Evolutionary conservation across 1,140 invertebrate genomes (phyloP).

Genomic region (Hyphantria cunea): DNA sequence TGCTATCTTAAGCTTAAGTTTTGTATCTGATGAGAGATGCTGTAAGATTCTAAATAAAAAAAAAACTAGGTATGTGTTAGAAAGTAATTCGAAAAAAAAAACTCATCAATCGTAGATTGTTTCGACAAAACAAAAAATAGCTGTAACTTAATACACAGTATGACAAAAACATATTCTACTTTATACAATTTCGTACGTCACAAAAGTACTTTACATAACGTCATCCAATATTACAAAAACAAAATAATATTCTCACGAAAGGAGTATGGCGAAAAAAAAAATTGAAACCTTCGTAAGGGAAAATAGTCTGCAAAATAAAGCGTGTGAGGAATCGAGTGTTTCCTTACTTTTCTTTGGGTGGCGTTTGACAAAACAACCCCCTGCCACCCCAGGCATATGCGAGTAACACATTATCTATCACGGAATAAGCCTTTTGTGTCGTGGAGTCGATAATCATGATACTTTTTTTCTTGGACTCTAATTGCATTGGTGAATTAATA

Average conservation of each 20-base stretch:
- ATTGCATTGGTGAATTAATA: too few species aligned
- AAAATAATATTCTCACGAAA: constrained; percentile 25
- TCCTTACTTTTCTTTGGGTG: constrained; percentile 47
- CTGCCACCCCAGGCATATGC: constrained; percentile 50
- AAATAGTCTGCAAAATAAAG: constrained; percentile 43
- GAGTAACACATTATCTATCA: constrained; percentile 77
- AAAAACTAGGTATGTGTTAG: too few species aligned
- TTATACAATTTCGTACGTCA: constrained; percentile 27
- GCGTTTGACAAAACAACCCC: constrained; percentile 72
- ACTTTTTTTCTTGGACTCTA: background rate
- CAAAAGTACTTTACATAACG: constrained; percentile 29
- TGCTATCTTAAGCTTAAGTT: too few species aligned
- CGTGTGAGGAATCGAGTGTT: constrained; percentile 38
- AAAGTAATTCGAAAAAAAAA: too few species aligned
- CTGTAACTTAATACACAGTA: background rate
- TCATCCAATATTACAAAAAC: constrained; percentile 29
- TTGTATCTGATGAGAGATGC: too few species aligned
- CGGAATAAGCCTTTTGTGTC: constrained; percentile 38
- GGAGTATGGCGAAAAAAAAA: constrained; percentile 25
- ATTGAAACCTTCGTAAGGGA: constrained; percentile 33
- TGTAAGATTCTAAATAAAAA: too few species aligned
- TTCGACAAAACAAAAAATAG: too few species aligned
- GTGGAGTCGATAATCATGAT: constrained; percentile 42
- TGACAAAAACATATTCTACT: constrained; percentile 15
- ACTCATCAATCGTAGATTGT: too few species aligned